A percentile compares a stretch with the other conserved stretches of the same genome.
Conservation (phyloP, 2,113 vertebrate genomes). For the Muscicapa adusta region DNA sequence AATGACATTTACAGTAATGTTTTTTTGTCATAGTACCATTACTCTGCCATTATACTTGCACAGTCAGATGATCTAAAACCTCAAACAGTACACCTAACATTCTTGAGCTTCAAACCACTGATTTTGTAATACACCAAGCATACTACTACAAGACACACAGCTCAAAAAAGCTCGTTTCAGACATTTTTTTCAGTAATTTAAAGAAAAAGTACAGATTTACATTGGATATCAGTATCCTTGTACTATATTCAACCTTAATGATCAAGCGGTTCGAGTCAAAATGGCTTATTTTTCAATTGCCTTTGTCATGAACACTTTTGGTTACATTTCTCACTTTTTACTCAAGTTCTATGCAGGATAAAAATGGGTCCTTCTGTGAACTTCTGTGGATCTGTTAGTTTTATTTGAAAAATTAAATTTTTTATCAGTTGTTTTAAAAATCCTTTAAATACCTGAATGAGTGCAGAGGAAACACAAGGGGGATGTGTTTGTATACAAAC, state of each 20-base stretch:
- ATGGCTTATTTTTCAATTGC: background rate
- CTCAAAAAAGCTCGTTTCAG: background rate
- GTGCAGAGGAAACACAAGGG: background rate
- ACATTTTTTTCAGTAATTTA: background rate
- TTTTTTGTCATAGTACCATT: background rate
- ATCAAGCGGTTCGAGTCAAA: background rate
- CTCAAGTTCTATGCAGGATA: background rate
- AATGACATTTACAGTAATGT: background rate
- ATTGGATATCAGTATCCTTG: background rate
- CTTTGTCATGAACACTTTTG: background rate
- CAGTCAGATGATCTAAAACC: background rate
- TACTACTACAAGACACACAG: background rate
- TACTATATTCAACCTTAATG: background rate
- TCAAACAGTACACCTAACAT: background rate
- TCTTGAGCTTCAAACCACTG: background rate
- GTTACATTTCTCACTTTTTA: background rate
- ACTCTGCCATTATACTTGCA: background rate
- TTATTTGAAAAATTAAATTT: background rate
- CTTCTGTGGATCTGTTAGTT: background rate
- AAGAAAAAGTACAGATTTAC: background rate
- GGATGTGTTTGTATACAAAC: background rate
- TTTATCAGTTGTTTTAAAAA: background rate
- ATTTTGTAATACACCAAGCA: background rate
- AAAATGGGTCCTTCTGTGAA: background rate
- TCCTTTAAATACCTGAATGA: background rate